Conservation (phyloP, 1,140 invertebrate genomes). For the Drosophila pectinifera region DNA sequence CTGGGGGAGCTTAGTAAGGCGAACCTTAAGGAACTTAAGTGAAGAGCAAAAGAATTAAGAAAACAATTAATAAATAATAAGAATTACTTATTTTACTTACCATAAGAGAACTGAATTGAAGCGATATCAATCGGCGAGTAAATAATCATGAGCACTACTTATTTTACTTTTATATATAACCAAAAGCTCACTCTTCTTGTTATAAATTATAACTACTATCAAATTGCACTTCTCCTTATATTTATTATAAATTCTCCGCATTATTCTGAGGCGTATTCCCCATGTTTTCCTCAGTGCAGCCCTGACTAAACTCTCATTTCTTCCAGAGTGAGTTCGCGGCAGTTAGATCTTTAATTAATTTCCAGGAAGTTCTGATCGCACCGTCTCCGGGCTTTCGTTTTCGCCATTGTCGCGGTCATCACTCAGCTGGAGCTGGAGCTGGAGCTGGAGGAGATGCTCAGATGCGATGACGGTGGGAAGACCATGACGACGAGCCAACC, state of each 20-base stretch:
- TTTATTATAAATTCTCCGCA: background rate
- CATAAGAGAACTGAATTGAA: too few species aligned
- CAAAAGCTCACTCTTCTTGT: too few species aligned
- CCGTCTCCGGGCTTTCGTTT: constrained; percentile 70
- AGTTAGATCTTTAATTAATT: constrained; percentile 80
- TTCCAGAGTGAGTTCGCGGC: constrained; percentile 27
- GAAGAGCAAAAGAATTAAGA: background rate
- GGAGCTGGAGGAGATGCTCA: background rate
- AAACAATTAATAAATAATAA: background rate
- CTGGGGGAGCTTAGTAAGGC: background rate
- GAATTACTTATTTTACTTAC: too few species aligned
- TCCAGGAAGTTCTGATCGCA: constrained; percentile 76
- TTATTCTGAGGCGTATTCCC: too few species aligned
- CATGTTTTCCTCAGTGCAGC: background rate
- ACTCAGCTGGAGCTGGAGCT: constrained; percentile 58
- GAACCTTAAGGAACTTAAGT: background rate
- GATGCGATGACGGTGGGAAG: constrained; percentile 20
- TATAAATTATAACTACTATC: too few species aligned
- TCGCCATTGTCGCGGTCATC: constrained; percentile 80
- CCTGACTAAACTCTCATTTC: background rate
- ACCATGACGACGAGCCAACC: constrained; percentile 47
- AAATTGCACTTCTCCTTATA: too few species aligned
- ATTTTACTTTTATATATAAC: too few species aligned
- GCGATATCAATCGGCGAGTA: too few species aligned
- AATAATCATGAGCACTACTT: too few species aligned